phyloP scores from a whole-genome alignment of 2,888 invertebrate genomes.

The Fissipunctia ypsillon region DNA sequence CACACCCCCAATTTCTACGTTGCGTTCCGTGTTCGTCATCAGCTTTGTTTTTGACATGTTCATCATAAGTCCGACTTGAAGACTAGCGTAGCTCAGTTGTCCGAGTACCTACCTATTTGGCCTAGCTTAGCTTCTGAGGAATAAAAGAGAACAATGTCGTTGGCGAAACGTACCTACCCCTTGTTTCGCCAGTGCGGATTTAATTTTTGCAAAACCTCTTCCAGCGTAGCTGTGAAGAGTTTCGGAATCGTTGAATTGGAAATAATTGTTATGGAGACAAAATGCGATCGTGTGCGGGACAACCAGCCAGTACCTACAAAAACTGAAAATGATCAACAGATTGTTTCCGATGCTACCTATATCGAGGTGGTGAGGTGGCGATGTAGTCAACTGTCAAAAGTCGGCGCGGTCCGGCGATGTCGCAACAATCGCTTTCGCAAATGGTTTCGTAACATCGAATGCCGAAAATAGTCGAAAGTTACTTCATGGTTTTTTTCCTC shows the following conservation, averaged over 20 bases:
- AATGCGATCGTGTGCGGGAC: constrained; percentile 12
- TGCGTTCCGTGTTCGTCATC: not conserved
- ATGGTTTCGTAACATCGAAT: constrained; percentile 81
- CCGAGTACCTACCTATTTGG: not conserved
- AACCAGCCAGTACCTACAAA: constrained; percentile 22
- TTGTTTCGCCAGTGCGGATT: not conserved
- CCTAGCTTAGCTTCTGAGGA: not conserved
- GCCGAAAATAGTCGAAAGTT: constrained; percentile 87
- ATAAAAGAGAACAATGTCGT: not conserved
- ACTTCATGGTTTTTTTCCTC: constrained; percentile 79
- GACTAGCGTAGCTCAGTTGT: not conserved
- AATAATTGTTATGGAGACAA: constrained; percentile 2
- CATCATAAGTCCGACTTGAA: not conserved
- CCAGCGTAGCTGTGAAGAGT: not conserved
- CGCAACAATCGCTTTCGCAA: constrained; percentile 86
- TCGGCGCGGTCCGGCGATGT: constrained; percentile 67
- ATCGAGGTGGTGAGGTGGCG: constrained; percentile 27
- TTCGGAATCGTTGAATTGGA: not conserved
- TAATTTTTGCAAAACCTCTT: not conserved
- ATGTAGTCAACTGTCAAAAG: constrained; percentile 49
- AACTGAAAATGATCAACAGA: constrained; percentile 34
- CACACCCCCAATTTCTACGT: not conserved
- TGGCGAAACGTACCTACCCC: not conserved
- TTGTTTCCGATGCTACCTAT: constrained; percentile 11
- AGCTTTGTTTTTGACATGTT: not conserved